Evolutionary conservation across 2,888 invertebrate genomes (phyloP).

Genomic region (Pegoplata infirma): DNA sequence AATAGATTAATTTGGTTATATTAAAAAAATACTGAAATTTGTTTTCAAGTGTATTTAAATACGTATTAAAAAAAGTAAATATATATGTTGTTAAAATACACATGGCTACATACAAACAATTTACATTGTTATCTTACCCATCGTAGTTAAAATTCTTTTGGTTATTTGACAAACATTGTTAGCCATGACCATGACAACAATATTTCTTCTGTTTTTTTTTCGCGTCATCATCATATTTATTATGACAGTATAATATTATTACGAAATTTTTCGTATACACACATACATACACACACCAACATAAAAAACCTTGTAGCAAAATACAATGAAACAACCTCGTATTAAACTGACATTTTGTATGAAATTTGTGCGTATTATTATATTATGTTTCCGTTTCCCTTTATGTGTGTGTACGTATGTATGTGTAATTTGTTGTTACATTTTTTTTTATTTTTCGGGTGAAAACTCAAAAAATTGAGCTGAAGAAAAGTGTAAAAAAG

Average conservation of each 20-base stretch:
- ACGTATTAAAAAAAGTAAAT: background rate
- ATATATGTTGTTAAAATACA: background rate
- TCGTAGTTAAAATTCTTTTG: conserved; percentile 11
- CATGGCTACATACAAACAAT: background rate
- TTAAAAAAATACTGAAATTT: conserved; percentile 5
- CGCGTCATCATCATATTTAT: conserved; percentile 1
- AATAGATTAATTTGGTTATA: conserved; percentile 18
- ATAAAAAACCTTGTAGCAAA: background rate
- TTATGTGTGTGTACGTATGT: background rate
- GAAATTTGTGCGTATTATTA: background rate
- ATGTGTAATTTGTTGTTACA: background rate
- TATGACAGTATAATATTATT: background rate
- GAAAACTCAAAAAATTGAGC: no score
- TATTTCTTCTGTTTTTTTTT: background rate
- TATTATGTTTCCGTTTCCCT: background rate
- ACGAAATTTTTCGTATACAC: background rate
- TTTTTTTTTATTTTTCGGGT: background rate
- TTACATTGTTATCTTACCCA: conserved; percentile 1
- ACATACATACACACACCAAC: background rate
- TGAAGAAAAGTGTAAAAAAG: background rate
- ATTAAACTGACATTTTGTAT: background rate
- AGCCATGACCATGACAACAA: conserved; percentile 10
- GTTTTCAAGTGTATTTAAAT: background rate
- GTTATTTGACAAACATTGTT: conserved; percentile 21
- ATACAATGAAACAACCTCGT: background rate